Conservation (phyloP, 2,113 vertebrate genomes). For the Bos taurus region DNA sequence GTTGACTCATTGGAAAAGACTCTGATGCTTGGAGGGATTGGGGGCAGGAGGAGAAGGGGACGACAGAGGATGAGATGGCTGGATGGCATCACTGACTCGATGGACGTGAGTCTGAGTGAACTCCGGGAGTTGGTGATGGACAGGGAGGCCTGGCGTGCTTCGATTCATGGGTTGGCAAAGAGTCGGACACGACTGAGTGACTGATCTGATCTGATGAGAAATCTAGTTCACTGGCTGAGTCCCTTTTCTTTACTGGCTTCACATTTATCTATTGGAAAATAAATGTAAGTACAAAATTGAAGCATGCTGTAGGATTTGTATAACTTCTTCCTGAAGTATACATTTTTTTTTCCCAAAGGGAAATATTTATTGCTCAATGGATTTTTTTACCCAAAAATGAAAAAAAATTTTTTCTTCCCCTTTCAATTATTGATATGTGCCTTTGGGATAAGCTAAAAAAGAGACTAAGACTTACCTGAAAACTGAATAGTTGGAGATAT, state of each 20-base stretch:
- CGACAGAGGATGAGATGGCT: no score
- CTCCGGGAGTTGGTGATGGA: no score
- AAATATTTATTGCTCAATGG: not conserved
- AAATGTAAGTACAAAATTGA: not conserved
- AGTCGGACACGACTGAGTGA: no score
- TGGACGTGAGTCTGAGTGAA: no score
- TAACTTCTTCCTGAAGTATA: not conserved
- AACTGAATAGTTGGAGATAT: not conserved
- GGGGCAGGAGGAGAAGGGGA: no score
- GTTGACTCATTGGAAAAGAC: no score
- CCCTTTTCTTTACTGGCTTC: not conserved
- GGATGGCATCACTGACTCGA: no score
- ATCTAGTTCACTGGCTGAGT: accelerated
- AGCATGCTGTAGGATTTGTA: not conserved
- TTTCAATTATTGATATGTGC: not conserved
- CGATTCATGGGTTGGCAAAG: no score
- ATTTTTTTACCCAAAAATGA: not conserved
- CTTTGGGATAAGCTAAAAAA: not conserved
- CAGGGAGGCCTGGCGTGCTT: no score
- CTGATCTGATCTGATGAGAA: not conserved
- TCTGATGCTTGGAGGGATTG: no score
- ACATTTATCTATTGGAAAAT: not conserved
- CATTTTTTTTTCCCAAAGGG: not conserved
- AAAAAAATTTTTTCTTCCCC: not conserved
- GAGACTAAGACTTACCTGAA: not conserved